phyloP scores from a whole-genome alignment of 2,888 invertebrate species.

The Pachycephus smyrnensis region DNA sequence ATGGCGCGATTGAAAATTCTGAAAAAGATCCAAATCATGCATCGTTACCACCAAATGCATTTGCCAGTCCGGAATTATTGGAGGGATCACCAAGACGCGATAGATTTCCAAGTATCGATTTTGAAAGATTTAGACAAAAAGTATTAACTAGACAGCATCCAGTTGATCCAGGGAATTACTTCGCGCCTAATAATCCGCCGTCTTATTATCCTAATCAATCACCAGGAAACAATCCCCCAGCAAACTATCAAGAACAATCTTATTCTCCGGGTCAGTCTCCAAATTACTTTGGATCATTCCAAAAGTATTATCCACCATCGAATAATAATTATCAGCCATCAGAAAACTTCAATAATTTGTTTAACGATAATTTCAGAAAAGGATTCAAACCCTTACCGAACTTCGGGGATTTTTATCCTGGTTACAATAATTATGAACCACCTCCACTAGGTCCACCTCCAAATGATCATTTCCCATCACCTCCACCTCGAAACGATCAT shows the following conservation, averaged over 20 bases:
- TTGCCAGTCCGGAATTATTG: slow-evolving; percentile 13
- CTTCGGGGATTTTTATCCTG: slow-evolving; percentile 18
- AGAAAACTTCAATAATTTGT: slow-evolving; percentile 15
- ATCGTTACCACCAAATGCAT: slow-evolving; percentile 12
- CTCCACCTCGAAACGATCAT: background rate
- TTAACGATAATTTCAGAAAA: slow-evolving; percentile 19
- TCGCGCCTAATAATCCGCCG: slow-evolving; percentile 6
- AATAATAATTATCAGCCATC: slow-evolving; percentile 15
- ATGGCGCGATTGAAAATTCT: background rate
- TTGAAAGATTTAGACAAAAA: slow-evolving; percentile 11
- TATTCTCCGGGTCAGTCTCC: background rate
- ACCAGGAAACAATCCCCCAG: background rate
- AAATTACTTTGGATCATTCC: slow-evolving; percentile 13
- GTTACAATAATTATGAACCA: slow-evolving; percentile 6
- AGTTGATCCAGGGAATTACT: slow-evolving; percentile 24
- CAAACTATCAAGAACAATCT: background rate
- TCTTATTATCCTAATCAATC: background rate
- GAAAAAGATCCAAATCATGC: background rate
- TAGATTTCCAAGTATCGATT: slow-evolving; percentile 16
- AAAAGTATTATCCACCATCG: slow-evolving; percentile 11
- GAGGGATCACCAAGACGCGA: background rate
- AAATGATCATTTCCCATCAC: background rate
- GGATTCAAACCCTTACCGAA: slow-evolving; percentile 12
- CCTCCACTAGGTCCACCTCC: slow-evolving; percentile 1
- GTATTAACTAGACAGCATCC: slow-evolving; percentile 11